Evolutionary conservation across 2,113 vertebrate species (phyloP).

Genomic region (Suricata suricatta): DNA sequence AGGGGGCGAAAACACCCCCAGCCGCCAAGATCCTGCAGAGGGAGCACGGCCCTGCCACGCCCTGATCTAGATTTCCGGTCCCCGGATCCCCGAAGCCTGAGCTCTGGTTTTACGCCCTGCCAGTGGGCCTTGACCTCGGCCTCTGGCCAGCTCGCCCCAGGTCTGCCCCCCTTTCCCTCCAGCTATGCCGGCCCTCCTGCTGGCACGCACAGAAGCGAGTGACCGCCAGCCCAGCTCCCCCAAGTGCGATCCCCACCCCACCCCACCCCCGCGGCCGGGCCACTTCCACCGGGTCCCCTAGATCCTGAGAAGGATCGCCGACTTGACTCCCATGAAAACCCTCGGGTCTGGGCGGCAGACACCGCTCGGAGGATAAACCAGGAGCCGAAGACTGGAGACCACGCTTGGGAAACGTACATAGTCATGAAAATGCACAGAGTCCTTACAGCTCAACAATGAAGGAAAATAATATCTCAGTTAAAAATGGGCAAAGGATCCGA

Average conservation of each 20-base stretch:
- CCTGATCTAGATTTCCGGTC: background rate
- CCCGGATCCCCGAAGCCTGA: background rate
- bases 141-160: background rate
- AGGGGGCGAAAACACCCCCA: background rate
- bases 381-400: background rate
- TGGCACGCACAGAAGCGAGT: background rate
- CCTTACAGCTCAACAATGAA: background rate
- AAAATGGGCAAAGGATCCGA: background rate
- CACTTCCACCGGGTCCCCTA: no score
- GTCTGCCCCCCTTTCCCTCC: background rate
- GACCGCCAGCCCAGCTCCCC: no score
- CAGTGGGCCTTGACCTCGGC: background rate
- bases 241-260: background rate
- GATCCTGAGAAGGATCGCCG: no score
- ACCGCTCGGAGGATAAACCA: background rate
- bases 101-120: background rate
- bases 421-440: background rate
- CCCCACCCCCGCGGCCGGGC: no score
- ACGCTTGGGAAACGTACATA: fast-evolving
- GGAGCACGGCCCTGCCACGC: background rate
- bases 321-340: background rate
- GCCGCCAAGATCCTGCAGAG: background rate
- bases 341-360: background rate
- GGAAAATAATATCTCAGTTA: background rate
- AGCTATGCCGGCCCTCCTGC: background rate